phyloP scores from a whole-genome alignment of 2,113 vertebrate species.

The Solea solea region DNA sequence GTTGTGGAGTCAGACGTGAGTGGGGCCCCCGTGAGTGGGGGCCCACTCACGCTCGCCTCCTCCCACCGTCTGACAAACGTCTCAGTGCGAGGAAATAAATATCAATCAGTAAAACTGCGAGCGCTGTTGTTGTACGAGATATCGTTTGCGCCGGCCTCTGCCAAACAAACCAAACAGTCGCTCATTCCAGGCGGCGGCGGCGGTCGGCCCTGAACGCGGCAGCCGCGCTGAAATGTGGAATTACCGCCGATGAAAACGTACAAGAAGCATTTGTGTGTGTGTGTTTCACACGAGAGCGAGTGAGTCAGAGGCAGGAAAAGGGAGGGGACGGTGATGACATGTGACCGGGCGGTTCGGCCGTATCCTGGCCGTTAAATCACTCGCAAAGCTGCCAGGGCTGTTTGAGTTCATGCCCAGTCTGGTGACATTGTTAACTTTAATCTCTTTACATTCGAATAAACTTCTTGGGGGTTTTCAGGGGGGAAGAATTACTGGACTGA shows the following conservation, averaged over 20 bases:
- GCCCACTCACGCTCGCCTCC: slow-evolving; percentile 26
- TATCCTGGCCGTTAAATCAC: background rate
- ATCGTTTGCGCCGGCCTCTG: slow-evolving; percentile 28
- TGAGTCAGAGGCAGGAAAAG: slow-evolving; percentile 20
- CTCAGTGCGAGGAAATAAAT: slow-evolving; percentile 34
- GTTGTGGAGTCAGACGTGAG: slow-evolving; percentile 29
- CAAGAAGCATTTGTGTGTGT: slow-evolving; percentile 8
- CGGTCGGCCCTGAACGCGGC: background rate
- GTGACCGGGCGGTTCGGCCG: slow-evolving; percentile 3
- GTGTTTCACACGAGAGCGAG: background rate
- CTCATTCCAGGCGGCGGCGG: slow-evolving; percentile 2
- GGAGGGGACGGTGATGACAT: slow-evolving; percentile 3
- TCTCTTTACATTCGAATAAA: background rate
- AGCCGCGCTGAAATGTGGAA: slow-evolving; percentile 40
- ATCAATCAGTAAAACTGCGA: slow-evolving; percentile 41
- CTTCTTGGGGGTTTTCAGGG: no score
- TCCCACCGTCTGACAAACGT: slow-evolving; percentile 8
- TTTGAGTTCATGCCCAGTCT: background rate
- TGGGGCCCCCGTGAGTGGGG: slow-evolving; percentile 46
- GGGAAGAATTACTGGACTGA: no score
- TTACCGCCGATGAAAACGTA: slow-evolving; percentile 7
- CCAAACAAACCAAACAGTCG: slow-evolving; percentile 49
- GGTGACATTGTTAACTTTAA: background rate
- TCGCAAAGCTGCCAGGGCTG: background rate
- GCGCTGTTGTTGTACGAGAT: slow-evolving; percentile 13